Evolutionary conservation across 2,888 invertebrate genomes (phyloP).

Genomic region (Hirtodrosophila alboralis): DNA sequence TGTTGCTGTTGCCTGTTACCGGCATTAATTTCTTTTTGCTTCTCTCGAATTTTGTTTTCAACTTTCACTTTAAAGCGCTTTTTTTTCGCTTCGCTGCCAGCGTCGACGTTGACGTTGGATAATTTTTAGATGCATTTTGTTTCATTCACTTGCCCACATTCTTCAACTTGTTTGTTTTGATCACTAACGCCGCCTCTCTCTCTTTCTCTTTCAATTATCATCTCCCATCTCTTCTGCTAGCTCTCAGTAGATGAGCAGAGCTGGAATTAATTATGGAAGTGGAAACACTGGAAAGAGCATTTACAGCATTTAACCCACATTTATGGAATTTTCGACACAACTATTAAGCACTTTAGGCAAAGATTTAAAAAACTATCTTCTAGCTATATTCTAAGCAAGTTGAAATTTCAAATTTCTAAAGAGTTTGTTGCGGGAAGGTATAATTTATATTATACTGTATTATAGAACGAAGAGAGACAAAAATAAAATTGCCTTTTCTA

Average conservation of each 20-base stretch:
- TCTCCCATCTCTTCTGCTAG: slow-evolving; percentile 4
- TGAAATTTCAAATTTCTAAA: too few relatives aligned
- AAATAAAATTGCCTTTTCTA: too few relatives aligned
- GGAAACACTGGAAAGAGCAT: not conserved
- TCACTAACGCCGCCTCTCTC: slow-evolving; percentile 9
- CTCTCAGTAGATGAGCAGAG: slow-evolving; percentile 1
- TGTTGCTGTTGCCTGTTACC: slow-evolving; percentile 22
- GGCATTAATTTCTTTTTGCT: slow-evolving; percentile 36
- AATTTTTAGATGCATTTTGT: slow-evolving; percentile 40
- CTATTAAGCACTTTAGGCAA: too few relatives aligned
- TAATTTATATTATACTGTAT: too few relatives aligned
- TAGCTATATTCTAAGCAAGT: too few relatives aligned
- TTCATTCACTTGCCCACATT: slow-evolving; percentile 21
- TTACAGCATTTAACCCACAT: too few relatives aligned
- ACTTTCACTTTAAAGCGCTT: slow-evolving; percentile 57
- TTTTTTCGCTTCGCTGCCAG: slow-evolving; percentile 45
- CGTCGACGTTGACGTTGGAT: slow-evolving; percentile 33
- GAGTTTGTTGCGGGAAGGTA: too few relatives aligned
- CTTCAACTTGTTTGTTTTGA: slow-evolving; percentile 41
- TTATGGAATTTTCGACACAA: too few relatives aligned
- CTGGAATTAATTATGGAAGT: slow-evolving; percentile 1
- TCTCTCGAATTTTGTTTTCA: slow-evolving; percentile 47
- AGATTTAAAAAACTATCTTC: too few relatives aligned
- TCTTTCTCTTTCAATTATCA: not conserved
- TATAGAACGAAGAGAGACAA: too few relatives aligned